These are phyloP conservation scores for Eupithecia dodoneata DNA, from an alignment of 2,888 invertebrate species.

Conservation along the genomic window DNA sequence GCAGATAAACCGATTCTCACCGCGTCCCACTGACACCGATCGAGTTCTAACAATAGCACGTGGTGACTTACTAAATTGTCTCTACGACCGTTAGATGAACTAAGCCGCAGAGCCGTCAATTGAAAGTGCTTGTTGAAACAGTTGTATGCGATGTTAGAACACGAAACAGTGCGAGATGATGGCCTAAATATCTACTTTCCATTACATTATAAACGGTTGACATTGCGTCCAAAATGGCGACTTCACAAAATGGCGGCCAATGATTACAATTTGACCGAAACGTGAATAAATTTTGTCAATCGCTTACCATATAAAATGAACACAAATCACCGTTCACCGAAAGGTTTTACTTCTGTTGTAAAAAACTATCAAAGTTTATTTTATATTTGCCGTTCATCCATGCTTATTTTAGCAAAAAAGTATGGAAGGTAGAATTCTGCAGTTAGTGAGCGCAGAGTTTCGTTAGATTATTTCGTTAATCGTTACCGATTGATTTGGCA, in stretches of 20 bases:
- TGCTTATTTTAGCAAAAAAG: constrained; percentile 48
- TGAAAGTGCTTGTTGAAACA: constrained; percentile 15
- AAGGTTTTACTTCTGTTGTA: constrained; percentile 2
- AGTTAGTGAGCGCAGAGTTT: constrained; percentile 21
- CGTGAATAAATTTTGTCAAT: constrained; percentile 18
- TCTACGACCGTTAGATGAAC: constrained; percentile 38
- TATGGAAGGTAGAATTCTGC: constrained; percentile 12
- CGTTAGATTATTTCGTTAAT: constrained; percentile 17
- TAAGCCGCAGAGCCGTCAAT: constrained; percentile 33
- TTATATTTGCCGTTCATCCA: constrained; percentile 45
- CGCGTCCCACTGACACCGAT: constrained; percentile 55
- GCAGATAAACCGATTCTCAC: constrained; percentile 46
- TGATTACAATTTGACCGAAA: constrained; percentile 16
- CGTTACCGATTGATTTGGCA: constrained; percentile 29
- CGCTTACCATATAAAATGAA: constrained; percentile 34
- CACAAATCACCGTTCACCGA: constrained; percentile 22
- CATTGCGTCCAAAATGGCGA: constrained; percentile 12
- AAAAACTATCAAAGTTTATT: constrained; percentile 36
- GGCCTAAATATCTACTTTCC: constrained; percentile 20
- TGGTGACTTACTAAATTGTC: constrained; percentile 42
- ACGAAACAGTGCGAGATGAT: constrained; percentile 35
- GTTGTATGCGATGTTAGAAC: constrained; percentile 33
- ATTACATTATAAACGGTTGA: constrained; percentile 32
- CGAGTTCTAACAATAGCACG: constrained; percentile 51
- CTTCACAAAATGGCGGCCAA: constrained; percentile 25